Percentiles rank a stretch among this genome's conserved stretches.
Evolutionary conservation across 2,888 invertebrate species (phyloP).

Genomic region (Zygaena filipendulae): DNA sequence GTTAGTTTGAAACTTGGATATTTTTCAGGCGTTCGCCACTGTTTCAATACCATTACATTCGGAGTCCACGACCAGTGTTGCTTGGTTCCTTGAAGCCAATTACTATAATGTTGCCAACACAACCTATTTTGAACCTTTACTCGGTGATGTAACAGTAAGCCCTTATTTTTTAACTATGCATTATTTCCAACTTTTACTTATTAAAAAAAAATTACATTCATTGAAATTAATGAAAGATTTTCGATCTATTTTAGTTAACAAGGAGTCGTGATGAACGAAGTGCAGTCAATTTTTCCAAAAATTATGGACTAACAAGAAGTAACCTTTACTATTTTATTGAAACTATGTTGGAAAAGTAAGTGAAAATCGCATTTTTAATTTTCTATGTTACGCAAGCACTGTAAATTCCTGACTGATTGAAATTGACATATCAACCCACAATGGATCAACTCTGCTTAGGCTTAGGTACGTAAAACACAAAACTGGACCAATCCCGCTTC

Average conservation of each 20-base stretch:
- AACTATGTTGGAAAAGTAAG: slow-evolving; percentile 56
- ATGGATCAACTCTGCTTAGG: no score
- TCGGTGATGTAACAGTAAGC: slow-evolving; percentile 48
- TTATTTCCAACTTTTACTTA: no score
- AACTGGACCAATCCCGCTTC: no score
- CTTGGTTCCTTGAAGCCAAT: slow-evolving; percentile 63
- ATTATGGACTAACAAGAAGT: slow-evolving; percentile 37
- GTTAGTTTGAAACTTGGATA: no score
- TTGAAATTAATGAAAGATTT: no score
- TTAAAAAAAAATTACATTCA: no score
- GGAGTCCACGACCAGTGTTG: slow-evolving; percentile 41
- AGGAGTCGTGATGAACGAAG: slow-evolving; percentile 26
- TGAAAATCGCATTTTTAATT: no score
- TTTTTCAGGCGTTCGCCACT: slow-evolving; percentile 45
- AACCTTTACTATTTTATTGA: slow-evolving; percentile 50
- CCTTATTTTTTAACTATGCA: no score
- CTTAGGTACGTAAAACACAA: no score
- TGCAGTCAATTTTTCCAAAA: slow-evolving; percentile 13
- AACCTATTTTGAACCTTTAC: slow-evolving; percentile 44
- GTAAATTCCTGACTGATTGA: no score
- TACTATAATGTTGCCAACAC: slow-evolving; percentile 53
- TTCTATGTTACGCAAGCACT: no score
- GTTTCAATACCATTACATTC: slow-evolving; percentile 49
- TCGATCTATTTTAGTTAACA: slow-evolving; percentile 32
- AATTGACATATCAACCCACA: no score